Conservation (phyloP, 2,888 invertebrate species). For the Theristus sp. region DNA sequence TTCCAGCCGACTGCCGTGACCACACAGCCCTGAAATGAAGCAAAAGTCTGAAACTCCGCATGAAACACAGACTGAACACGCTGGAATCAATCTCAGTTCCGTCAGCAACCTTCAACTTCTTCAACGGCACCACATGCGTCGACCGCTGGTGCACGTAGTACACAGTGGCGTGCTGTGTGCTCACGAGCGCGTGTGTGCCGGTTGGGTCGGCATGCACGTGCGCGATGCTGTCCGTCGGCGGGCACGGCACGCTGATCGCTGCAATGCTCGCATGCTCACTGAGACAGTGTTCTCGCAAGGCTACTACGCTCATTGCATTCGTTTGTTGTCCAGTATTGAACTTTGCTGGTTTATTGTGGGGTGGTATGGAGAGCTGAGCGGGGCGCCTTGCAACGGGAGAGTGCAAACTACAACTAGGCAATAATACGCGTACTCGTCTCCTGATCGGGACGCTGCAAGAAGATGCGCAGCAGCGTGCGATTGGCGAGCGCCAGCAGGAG, state of each 20-base stretch:
- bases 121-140: slow-evolving; percentile 11
- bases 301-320: background rate
- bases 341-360: no score
- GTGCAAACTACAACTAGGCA: background rate
- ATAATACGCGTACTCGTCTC: no score
- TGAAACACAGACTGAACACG: no score
- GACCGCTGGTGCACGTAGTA: slow-evolving; percentile 18
- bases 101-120: slow-evolving; percentile 12
- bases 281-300: no score
- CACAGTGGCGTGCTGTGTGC: slow-evolving; percentile 17
- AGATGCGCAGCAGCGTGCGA: background rate
- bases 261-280: slow-evolving; percentile 3
- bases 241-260: slow-evolving; percentile 15
- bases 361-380: no score
- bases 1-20: slow-evolving; percentile 25
- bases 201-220: slow-evolving; percentile 10
- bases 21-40: slow-evolving; percentile 11
- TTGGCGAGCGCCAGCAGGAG: background rate
- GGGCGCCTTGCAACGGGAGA: no score
- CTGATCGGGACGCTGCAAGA: background rate
- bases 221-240: slow-evolving; percentile 11
- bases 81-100: no score
- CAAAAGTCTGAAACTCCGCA: no score
- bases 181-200: slow-evolving; percentile 14
- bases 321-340: no score